Percentiles rank a stretch among this genome's conserved stretches.
Conservation (phyloP, 2,113 vertebrate species). For the Illadopsis cleaveri region DNA sequence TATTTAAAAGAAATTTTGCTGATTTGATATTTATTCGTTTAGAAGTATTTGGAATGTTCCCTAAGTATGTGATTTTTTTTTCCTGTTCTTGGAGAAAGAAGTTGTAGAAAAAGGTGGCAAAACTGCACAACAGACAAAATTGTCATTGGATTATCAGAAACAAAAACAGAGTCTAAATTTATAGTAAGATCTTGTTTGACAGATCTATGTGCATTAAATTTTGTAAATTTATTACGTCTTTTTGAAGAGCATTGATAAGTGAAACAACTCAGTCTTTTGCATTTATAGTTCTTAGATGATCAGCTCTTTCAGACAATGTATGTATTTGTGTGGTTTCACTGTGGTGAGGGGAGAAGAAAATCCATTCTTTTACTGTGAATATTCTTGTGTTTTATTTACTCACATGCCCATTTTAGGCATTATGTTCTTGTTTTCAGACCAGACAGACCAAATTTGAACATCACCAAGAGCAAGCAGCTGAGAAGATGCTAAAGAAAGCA, state of each 20-base stretch:
- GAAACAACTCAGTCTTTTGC: neutral
- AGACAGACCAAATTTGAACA: constrained; percentile 92
- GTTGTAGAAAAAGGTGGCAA: neutral
- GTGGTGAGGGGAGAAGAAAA: neutral
- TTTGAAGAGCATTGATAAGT: neutral
- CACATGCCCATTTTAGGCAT: neutral
- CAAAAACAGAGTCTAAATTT: neutral
- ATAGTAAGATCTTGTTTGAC: neutral
- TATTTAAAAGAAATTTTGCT: neutral
- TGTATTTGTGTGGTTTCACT: neutral
- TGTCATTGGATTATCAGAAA: neutral
- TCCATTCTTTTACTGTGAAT: neutral
- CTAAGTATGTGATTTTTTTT: neutral
- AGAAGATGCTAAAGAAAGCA: constrained; percentile 93
- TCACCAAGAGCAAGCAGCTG: constrained; percentile 91
- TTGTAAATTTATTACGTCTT: neutral
- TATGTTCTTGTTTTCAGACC: constrained; percentile 73
- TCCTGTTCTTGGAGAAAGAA: neutral
- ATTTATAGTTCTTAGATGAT: neutral
- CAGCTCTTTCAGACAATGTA: neutral
- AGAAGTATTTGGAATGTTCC: neutral
- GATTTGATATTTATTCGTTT: neutral
- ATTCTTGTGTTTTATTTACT: neutral
- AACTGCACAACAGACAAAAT: neutral
- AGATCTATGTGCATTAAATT: neutral